phyloP scores from a whole-genome alignment of 2,888 invertebrate genomes.

The Timandra comae region DNA sequence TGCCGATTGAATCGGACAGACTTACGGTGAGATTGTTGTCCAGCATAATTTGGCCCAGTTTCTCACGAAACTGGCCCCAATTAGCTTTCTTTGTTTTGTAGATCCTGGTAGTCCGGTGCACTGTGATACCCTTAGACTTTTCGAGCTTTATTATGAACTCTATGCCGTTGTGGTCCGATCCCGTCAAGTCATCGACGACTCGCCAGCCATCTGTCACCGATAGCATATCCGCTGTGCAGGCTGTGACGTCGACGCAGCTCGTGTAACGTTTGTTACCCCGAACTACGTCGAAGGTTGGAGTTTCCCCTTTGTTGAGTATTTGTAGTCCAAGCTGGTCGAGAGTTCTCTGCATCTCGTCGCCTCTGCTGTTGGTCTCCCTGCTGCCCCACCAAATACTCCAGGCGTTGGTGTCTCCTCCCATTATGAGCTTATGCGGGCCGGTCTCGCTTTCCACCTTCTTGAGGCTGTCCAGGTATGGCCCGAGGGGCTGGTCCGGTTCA shows the following conservation, averaged over 20 bases:
- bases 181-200: constrained; percentile 9
- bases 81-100: constrained; percentile 20
- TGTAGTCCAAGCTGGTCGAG: constrained; percentile 16
- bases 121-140: constrained; percentile 2
- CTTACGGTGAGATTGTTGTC: background rate
- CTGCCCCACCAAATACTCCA: constrained; percentile 1
- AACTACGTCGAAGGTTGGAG: constrained; percentile 22
- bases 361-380: constrained; percentile 2
- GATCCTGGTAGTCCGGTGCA: constrained; percentile 9
- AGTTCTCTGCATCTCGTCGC: constrained; percentile 4
- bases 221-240: constrained; percentile 13
- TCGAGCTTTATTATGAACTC: constrained; percentile 10
- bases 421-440: background rate
- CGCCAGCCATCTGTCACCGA: constrained; percentile 12
- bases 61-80: constrained; percentile 17
- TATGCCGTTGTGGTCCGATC: constrained; percentile 19
- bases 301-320: constrained; percentile 20
- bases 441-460: background rate
- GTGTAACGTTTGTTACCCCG: constrained; percentile 9
- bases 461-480: constrained; percentile 9
- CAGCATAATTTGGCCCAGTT: constrained; percentile 7
- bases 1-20: too few relatives aligned
- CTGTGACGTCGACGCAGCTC: constrained; percentile 24
- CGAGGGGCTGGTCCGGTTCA: constrained; percentile 11
- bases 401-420: constrained; percentile 2